phyloP scores from a whole-genome alignment of 2,888 invertebrate genomes.

The Plemyria rubiginata region DNA sequence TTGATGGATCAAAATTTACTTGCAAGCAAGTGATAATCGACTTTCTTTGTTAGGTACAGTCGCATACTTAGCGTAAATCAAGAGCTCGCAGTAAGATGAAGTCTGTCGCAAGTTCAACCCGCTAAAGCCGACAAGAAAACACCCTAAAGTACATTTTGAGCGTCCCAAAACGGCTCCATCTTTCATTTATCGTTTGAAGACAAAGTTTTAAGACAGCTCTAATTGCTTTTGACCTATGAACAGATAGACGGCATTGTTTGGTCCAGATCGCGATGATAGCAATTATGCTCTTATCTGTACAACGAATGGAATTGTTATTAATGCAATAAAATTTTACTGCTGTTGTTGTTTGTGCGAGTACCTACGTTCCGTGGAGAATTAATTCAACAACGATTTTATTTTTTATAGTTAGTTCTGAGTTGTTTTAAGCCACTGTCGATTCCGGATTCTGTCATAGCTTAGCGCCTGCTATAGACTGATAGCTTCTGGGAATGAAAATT shows the following conservation, averaged over 20 bases:
- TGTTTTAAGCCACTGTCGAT: too few species aligned
- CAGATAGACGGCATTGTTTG: slow-evolving; percentile 26
- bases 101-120: neutral
- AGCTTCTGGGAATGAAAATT: too few species aligned
- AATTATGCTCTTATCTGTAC: slow-evolving; percentile 32
- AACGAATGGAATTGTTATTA: slow-evolving; percentile 32
- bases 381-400: slow-evolving; percentile 21
- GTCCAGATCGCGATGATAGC: slow-evolving; percentile 30
- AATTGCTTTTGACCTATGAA: slow-evolving; percentile 57
- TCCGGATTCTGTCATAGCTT: too few species aligned
- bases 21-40: neutral
- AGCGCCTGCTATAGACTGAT: too few species aligned
- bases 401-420: neutral
- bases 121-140: slow-evolving; percentile 4
- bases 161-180: slow-evolving; percentile 25
- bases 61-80: neutral
- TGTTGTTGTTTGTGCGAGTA: slow-evolving; percentile 23
- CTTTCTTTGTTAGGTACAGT: neutral
- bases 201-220: slow-evolving; percentile 62
- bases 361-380: slow-evolving; percentile 2
- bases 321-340: slow-evolving; percentile 33
- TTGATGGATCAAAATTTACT: neutral
- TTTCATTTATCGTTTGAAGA: slow-evolving; percentile 37
- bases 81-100: neutral
- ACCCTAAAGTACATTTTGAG: slow-evolving; percentile 13